Percentiles rank a stretch among this genome's conserved stretches.
These are phyloP conservation scores for Eunapius fragilis DNA, from an alignment of 37 sponge, comb jelly and placozoan species.

Conservation along the genomic window DNA sequence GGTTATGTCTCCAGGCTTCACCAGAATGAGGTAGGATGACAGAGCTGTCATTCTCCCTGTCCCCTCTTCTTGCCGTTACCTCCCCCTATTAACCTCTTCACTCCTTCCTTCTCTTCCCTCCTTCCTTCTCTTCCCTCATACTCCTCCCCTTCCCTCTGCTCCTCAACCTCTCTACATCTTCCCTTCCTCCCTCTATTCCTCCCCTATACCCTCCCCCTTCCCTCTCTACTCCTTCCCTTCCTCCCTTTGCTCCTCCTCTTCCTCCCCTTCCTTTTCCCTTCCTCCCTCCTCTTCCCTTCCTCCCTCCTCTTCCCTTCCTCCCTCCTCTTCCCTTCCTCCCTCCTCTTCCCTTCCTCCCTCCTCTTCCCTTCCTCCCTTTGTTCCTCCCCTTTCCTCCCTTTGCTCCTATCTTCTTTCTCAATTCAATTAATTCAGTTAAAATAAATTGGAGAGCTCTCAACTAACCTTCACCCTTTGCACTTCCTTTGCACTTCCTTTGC, in stretches of 20 bases:
- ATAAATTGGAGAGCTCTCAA: no score
- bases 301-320: not conserved
- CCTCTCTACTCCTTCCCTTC: no score
- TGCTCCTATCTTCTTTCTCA: no score
- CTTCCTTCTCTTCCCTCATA: not conserved
- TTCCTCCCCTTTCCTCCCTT: no score
- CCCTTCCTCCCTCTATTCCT: no score
- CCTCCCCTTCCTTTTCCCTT: not conserved
- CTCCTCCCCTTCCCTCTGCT: not conserved
- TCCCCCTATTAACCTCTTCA: not conserved
- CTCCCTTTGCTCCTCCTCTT: not conserved
- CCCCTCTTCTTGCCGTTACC: not conserved
- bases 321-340: not conserved
- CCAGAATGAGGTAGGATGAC: conserved; percentile 80
- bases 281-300: not conserved
- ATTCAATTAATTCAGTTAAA: no score
- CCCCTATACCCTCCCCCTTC: no score
- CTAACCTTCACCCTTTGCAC: no score
- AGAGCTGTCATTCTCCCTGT: not conserved
- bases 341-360: not conserved
- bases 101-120: no score
- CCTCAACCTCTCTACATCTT: not conserved
- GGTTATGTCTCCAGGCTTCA: conserved; percentile 87
- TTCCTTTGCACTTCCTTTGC: not conserved
- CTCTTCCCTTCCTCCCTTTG: no score